Base-by-base conservation (phyloP, 2,888 invertebrate genomes). In the Tubulanus polymorphus region DNA sequence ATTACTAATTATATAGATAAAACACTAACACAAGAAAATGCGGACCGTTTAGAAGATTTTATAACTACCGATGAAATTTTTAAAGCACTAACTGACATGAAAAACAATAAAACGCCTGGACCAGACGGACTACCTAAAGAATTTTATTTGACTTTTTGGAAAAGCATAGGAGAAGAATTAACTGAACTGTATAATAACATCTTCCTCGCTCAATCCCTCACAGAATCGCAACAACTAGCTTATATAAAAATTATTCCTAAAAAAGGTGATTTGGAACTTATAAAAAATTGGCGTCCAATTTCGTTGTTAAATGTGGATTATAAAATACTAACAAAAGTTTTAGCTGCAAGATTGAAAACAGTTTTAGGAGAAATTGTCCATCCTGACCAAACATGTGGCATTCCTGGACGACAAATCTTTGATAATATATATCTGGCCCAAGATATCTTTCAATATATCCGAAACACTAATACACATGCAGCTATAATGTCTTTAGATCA, bases 401-500 rank as follows among this genome's bases (percentile, higher is more conserved):
- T 41, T 15, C 41, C 41, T 3, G 23, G 23, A 15, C 18, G 41
- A 41, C 23, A 18, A 23, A 41, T 41, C 5, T 20, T 20, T 15
- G 41, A 41, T 41, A 18, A 41, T 18, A 5, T 41, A 3, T 41
- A n/a, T n/a, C n/a, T 25, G 26, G 18, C 41, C 15, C 25, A 35
- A 26, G 23, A 32, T 37, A 28, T 51, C 15, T 25, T 51, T 12
- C 25, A 41, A 15, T 35, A 23, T 51, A 27, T 32, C 3, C 8
- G 18, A 20, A 3, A 51, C 20, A n/a, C 5, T 51, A 26, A 25
- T 51, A 27, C 20, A 23, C 26, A 35, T 18, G 51, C 26, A 26
- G 41, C 26, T 23, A 30, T 54, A 10, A 30, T 48, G 23, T 27
- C 30, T 30, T 25, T 48, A n/a, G 54, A 54, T 28, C 49, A 48